Base-by-base conservation (phyloP, 2,113 vertebrate species). In the Octodon degus region DNA sequence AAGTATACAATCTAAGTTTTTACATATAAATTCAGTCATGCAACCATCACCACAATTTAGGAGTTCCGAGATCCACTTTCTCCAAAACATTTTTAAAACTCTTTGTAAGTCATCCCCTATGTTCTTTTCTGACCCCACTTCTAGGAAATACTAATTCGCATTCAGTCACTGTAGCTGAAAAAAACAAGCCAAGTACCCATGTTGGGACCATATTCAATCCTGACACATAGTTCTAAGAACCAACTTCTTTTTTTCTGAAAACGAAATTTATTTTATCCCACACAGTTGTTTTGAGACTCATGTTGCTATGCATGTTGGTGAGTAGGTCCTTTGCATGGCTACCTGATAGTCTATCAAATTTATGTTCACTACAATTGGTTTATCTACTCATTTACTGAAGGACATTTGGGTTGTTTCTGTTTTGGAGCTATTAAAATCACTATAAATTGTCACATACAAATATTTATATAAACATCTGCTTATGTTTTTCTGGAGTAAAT, bases 191-290 rank as follows among this genome's bases (percentile, higher is more conserved):
- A 89, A 53, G 43, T 25, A 80, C 32, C 63, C n/a, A 47, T 32
- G 60, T 80, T 32, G 87, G 86, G 22, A 65, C 32, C 68, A 40
- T 40, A 50, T 12, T 43, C 76, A 13, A 27, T 95, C 60, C 80
- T 60, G 30, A 79, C 34, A 65, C 34, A 32, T 1, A 34, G 37
- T 92, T 84, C 93, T 17, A 68, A 76, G 65, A 92, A 47, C 1
- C n/a, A 55, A 62, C 20, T 70, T 70, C 80, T 55, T 82, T 76
- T 40, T 74, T 17, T 97, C 79, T 86, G 53, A 85, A 89, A 94
- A 86, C 32, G 79, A 84, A 77, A 17, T 11, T 43, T 74, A 60
- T 70, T 76, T 32, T 50, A 90, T 11, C 58, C 8, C 63, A 55
- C 17, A 13, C 34, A 63, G 37, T 86, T 76, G 89, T 67, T 80